Evolutionary conservation across 2,797 vertebrate species (phyloP).

Genomic region (Falco peregrinus): DNA sequence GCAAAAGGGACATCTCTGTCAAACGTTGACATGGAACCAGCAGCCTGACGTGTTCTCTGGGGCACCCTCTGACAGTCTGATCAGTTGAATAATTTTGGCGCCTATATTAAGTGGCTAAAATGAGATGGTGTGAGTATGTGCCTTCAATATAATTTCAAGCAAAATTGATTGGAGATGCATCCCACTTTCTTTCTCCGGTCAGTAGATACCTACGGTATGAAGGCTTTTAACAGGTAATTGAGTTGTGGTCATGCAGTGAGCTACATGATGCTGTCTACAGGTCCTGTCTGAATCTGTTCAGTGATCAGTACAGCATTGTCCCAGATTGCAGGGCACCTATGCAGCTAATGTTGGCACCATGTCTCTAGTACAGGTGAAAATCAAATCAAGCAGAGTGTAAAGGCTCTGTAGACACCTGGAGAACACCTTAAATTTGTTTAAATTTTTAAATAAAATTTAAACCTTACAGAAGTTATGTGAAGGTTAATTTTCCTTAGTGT

Average conservation of each 20-base stretch:
- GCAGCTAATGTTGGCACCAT: not conserved
- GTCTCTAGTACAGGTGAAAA: not conserved
- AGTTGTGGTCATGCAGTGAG: not conserved
- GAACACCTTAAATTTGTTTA: not conserved
- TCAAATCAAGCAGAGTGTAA: not conserved
- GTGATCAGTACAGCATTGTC: not conserved
- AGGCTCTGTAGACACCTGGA: not conserved
- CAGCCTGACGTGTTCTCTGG: not conserved
- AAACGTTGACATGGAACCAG: not conserved
- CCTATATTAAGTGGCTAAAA: not conserved
- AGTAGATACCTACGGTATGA: not conserved
- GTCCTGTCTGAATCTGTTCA: not conserved
- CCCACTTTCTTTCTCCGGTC: not conserved
- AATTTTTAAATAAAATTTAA: not conserved
- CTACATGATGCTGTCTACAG: not conserved
- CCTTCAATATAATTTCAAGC: not conserved
- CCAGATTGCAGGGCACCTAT: not conserved
- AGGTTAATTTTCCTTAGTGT: not conserved
- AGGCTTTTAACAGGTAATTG: not conserved
- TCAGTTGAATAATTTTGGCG: not conserved
- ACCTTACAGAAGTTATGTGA: not conserved
- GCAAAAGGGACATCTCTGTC: not conserved
- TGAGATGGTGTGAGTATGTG: not conserved
- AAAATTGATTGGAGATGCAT: not conserved
- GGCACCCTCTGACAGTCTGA: not conserved